Evolutionary conservation across 2,113 vertebrate genomes (phyloP).

Genomic region (Condylura cristata): DNA sequence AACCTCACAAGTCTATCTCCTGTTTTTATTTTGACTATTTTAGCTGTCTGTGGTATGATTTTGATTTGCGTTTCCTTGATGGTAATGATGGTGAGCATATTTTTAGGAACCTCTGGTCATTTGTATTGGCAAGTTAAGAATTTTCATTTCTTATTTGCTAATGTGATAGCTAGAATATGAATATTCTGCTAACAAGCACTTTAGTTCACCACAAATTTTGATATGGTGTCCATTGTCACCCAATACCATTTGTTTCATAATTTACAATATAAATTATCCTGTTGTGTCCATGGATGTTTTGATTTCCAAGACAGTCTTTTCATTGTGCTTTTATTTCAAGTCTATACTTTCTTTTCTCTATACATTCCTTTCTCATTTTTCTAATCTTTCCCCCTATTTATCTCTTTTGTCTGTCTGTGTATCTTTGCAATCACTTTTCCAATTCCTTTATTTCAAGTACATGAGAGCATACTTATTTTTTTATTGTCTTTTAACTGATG

Average conservation of each 20-base stretch:
- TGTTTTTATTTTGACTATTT: too few species aligned
- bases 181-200: background rate
- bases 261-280: background rate
- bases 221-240: background rate
- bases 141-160: background rate
- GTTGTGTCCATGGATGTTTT: background rate
- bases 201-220: background rate
- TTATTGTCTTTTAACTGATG: background rate
- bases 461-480: background rate
- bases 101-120: too few species aligned
- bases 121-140: background rate
- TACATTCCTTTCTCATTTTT: background rate
- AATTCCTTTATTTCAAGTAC: background rate
- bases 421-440: background rate
- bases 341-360: background rate
- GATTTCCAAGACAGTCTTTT: background rate
- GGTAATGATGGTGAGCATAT: too few species aligned
- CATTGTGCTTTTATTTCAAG: background rate
- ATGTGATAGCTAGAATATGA: background rate
- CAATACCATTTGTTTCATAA: background rate
- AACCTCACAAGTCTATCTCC: background rate
- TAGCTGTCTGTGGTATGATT: too few species aligned
- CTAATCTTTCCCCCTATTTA: background rate
- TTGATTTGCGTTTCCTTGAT: too few species aligned
- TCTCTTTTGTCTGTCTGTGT: background rate